phyloP scores from a whole-genome alignment of 2,797 vertebrate species.

The Bradypodion pumilum region DNA sequence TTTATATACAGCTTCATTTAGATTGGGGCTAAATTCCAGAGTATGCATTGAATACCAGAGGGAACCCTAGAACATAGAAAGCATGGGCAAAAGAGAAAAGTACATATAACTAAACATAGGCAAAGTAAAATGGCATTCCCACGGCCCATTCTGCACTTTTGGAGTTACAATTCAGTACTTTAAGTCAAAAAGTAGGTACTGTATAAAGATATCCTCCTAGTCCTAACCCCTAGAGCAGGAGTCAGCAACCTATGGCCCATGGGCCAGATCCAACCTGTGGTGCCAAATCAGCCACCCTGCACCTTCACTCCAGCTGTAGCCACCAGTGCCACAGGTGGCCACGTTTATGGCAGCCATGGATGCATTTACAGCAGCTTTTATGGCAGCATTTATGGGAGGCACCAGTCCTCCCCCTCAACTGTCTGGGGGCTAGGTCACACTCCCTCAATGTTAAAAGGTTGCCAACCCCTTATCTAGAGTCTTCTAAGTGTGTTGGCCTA shows the following conservation, averaged over 20 bases:
- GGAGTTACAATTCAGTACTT: neutral
- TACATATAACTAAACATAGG: neutral
- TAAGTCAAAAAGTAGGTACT: neutral
- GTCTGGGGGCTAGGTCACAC: too few species aligned
- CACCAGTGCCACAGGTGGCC: too few species aligned
- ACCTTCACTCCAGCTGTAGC: too few species aligned
- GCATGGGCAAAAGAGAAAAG: neutral
- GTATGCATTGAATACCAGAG: neutral
- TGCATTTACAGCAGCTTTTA: too few species aligned
- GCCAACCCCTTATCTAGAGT: neutral
- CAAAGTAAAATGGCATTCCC: neutral
- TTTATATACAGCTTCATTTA: neutral
- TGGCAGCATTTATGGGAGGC: too few species aligned
- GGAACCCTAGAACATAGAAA: neutral
- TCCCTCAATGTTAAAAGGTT: too few species aligned
- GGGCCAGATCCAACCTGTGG: too few species aligned
- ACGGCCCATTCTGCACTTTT: neutral
- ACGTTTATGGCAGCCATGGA: too few species aligned
- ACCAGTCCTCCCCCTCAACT: too few species aligned
- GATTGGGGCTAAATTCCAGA: neutral
- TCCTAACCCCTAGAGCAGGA: too few species aligned
- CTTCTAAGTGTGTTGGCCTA: neutral
- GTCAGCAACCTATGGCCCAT: too few species aligned
- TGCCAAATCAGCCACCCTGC: too few species aligned
- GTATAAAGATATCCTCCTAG: neutral